Conservation (phyloP, 2,113 vertebrate genomes). For the Phylloscopus whistleri region DNA sequence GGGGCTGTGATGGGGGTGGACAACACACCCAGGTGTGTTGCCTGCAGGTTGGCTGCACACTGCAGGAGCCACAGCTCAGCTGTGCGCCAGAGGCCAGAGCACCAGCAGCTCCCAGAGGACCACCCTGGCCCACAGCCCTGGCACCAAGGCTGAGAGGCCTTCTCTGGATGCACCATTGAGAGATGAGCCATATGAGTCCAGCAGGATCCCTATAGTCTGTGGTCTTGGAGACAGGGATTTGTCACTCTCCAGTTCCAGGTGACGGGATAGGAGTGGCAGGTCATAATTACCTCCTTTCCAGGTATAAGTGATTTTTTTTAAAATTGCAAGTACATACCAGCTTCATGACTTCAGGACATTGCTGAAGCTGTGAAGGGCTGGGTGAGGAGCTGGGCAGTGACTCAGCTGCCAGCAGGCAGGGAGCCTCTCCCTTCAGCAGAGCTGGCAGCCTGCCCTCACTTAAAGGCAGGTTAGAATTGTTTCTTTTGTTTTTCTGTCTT, state of each 20-base stretch:
- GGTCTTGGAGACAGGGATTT: neutral
- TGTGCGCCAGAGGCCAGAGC: neutral
- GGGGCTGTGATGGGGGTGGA: neutral
- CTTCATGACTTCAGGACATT: neutral
- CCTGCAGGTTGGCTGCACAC: neutral
- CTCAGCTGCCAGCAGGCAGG: neutral
- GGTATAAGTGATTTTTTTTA: neutral
- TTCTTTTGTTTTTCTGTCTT: neutral
- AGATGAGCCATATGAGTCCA: accelerated
- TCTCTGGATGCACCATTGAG: accelerated
- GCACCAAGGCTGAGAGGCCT: neutral
- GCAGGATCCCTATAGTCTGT: neutral
- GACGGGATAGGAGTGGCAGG: neutral
- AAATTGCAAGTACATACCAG: neutral
- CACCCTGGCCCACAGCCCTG: neutral
- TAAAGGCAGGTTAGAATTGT: neutral
- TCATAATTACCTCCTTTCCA: neutral
- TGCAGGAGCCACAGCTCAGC: neutral
- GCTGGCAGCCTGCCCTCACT: neutral
- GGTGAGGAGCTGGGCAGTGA: neutral
- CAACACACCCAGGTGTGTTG: accelerated
- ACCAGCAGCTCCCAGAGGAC: neutral
- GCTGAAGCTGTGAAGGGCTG: neutral
- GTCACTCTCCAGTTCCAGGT: neutral
- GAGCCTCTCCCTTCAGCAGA: neutral